phyloP scores from a whole-genome alignment of 2,888 invertebrate species.

The Aplocera efformata region DNA sequence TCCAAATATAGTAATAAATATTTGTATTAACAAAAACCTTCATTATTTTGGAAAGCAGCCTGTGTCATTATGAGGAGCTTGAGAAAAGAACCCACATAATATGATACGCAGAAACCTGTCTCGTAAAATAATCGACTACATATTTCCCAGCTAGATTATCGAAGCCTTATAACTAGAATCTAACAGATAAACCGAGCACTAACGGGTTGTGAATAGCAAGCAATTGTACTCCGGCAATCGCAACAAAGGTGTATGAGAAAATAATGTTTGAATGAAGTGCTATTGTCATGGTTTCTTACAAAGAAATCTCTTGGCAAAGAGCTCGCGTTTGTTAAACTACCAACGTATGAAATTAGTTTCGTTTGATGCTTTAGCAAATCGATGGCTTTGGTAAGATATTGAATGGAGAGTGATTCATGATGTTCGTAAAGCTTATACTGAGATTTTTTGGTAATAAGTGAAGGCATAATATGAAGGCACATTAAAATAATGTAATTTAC shows the following conservation, averaged over 20 bases:
- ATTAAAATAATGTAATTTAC: no score
- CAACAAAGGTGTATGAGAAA: slow-evolving; percentile 55
- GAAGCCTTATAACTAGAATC: slow-evolving; percentile 9
- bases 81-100: no score
- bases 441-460: no score
- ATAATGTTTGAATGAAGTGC: slow-evolving; percentile 58
- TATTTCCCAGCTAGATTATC: slow-evolving; percentile 11
- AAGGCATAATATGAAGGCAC: no score
- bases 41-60: no score
- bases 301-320: slow-evolving; percentile 49
- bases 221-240: slow-evolving; percentile 44
- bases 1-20: no score
- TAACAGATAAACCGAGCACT: slow-evolving; percentile 28
- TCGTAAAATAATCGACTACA: slow-evolving; percentile 1
- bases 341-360: slow-evolving; percentile 42
- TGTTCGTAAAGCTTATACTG: no score
- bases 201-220: slow-evolving; percentile 52
- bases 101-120: no score
- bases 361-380: slow-evolving; percentile 27
- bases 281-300: slow-evolving; percentile 49
- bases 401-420: slow-evolving; percentile 10
- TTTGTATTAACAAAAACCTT: no score
- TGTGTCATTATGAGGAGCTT: no score
- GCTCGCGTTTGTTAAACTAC: slow-evolving; percentile 43
- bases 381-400: slow-evolving; percentile 18